Conservation (phyloP, 2,113 vertebrate genomes). For the Anhinga anhinga region DNA sequence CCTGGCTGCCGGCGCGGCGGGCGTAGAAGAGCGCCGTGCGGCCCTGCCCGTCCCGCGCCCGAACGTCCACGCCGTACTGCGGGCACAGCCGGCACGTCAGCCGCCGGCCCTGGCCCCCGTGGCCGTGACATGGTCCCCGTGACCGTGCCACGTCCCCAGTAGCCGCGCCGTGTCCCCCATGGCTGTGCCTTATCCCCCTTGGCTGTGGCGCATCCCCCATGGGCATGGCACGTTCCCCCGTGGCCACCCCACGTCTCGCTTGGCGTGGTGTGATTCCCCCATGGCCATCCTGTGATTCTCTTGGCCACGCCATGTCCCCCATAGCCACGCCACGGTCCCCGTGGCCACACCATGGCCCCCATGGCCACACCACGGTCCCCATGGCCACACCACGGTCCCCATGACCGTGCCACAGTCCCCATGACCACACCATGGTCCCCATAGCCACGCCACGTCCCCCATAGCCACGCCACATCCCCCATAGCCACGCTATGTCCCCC, state of each 20-base stretch:
- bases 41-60: constrained; percentile 82
- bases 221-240: rapidly evolving
- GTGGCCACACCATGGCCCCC: neutral
- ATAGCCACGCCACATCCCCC: neutral
- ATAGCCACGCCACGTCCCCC: too few relatives aligned
- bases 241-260: neutral
- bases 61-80: constrained; percentile 88
- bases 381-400: too few relatives aligned
- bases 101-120: neutral
- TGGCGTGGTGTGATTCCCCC: neutral
- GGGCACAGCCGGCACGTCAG: neutral
- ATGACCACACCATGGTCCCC: too few relatives aligned
- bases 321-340: too few relatives aligned
- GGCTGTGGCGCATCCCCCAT: rapidly evolving
- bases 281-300: too few relatives aligned
- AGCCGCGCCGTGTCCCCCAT: rapidly evolving
- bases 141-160: neutral
- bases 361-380: too few relatives aligned
- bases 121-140: neutral
- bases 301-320: too few relatives aligned
- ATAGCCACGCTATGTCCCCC: rapidly evolving
- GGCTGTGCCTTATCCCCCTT: too few relatives aligned
- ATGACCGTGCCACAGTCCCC: too few relatives aligned
- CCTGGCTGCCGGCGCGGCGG: too few relatives aligned
- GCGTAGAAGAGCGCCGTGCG: constrained; percentile 84